Evolutionary conservation across 1,140 invertebrate species (phyloP), one percentile per base, ranked within the genome.

Genomic region (Melitaea cinxia): DNA sequence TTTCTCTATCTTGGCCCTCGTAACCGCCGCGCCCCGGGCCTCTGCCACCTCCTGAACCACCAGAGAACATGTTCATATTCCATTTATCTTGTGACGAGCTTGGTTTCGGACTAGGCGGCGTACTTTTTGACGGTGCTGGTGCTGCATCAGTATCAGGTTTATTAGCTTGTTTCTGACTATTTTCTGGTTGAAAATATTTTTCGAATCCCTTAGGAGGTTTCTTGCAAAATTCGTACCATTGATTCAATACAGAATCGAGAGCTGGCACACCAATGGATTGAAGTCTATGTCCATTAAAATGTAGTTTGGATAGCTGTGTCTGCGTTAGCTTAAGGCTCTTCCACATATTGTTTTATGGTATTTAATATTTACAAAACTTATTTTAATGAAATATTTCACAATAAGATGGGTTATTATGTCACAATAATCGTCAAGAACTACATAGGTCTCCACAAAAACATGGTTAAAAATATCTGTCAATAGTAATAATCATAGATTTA

Each of bases 141-240:
- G 78, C 66, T 59, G 64, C 82, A 67, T 81, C 78, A 77, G 80
- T 80, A 59, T 89, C 92, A 67, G 42, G 83, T 68, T 79, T 93
- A 83, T 93, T 93, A 12, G 80, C 69, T 54, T 89, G 78, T 78
- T 92, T 91, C 52, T 88, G 91, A 72, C 73, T 80, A 9, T 85
- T 86, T 66, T 93, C 91, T 55, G 93, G 93, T 82, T 95, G 94
- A 75, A 96, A 98, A 86, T 95, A 98, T 77, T 98, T 98, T 86
- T 97, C 97, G 89, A 98, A 98, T 15, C 97, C 97, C 92, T 98
- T 97, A 0, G 97, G 96, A 6, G 95, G 94, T 74, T 95, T 94
- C 67, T 95, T 93, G 77, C 93, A 94, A 69, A 95, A 93, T 53
- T 88, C 84, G 54, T 88, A 89, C 86, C 88, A 90, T 60, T 90